A percentile compares a stretch with the other conserved stretches of the same genome.
Conservation (phyloP, 2,797 vertebrate genomes). For the Alcedo atthis region DNA sequence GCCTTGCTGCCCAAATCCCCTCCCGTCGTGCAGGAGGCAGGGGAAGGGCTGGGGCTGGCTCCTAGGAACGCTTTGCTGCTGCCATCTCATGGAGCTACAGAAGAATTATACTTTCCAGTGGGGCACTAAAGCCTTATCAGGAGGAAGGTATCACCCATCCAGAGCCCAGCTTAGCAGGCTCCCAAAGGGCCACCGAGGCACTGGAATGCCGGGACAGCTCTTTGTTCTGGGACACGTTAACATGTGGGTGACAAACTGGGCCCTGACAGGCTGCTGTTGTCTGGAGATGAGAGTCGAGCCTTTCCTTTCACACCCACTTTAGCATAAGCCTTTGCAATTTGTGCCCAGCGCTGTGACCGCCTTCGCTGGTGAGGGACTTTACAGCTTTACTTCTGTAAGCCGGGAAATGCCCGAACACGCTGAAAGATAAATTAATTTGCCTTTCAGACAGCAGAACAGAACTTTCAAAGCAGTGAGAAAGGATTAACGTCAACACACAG, state of each 20-base stretch:
- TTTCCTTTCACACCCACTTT: not conserved
- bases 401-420: not conserved
- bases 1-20: not conserved
- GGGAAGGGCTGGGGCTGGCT: not conserved
- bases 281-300: not conserved
- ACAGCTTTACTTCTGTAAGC: constrained; percentile 1
- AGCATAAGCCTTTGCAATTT: not conserved
- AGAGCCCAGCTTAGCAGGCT: not conserved
- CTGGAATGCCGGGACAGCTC: not conserved
- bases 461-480: not conserved
- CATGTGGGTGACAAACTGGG: not conserved
- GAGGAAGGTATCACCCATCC: not conserved
- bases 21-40: not conserved
- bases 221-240: not conserved
- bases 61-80: constrained; percentile 30
- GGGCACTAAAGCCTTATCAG: not conserved
- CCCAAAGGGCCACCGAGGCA: not conserved
- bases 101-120: not conserved
- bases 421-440: constrained; percentile 57
- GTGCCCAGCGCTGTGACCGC: not conserved
- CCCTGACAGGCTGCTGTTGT: not conserved
- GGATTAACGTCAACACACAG: constrained; percentile 40
- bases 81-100: constrained; percentile 66
- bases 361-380: constrained; percentile 8
- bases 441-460: constrained; percentile 29